phyloP scores from a whole-genome alignment of 2,113 vertebrate genomes.

The Danionella cerebrum region DNA sequence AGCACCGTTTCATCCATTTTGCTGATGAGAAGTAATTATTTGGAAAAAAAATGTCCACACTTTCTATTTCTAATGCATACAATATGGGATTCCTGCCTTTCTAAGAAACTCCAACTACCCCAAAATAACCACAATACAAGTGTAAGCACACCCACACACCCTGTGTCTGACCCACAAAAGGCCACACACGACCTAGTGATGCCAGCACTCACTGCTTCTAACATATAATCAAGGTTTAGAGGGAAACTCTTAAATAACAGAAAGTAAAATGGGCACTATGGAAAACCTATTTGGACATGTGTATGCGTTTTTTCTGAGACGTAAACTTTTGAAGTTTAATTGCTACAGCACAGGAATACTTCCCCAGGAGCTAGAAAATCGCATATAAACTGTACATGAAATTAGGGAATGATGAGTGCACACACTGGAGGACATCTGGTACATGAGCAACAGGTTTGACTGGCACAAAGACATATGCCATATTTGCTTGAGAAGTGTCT shows the following conservation, averaged over 20 bases:
- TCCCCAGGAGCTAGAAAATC: too few relatives aligned
- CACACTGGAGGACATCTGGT: not conserved
- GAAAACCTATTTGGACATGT: conserved; percentile 70
- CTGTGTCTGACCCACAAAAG: not conserved
- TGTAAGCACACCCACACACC: too few relatives aligned
- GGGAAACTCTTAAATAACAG: conserved; percentile 40
- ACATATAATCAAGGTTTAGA: conserved; percentile 32
- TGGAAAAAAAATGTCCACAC: too few relatives aligned
- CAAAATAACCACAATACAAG: too few relatives aligned
- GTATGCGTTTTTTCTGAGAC: conserved; percentile 49
- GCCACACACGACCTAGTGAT: conserved; percentile 24
- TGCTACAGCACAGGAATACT: too few relatives aligned
- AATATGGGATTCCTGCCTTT: too few relatives aligned
- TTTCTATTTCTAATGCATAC: too few relatives aligned
- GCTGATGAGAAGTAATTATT: too few relatives aligned
- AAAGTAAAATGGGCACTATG: conserved; percentile 27
- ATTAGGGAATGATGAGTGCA: not conserved
- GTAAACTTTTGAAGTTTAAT: too few relatives aligned
- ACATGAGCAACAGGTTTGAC: not conserved
- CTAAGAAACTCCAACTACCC: too few relatives aligned
- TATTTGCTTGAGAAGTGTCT: not conserved
- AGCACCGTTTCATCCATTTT: too few relatives aligned
- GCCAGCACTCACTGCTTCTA: conserved; percentile 37
- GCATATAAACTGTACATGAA: too few relatives aligned
- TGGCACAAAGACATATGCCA: not conserved